Percentiles rank a stretch among this genome's conserved stretches.
Evolutionary conservation across 2,113 vertebrate species (phyloP).

Genomic region (Columba livia): DNA sequence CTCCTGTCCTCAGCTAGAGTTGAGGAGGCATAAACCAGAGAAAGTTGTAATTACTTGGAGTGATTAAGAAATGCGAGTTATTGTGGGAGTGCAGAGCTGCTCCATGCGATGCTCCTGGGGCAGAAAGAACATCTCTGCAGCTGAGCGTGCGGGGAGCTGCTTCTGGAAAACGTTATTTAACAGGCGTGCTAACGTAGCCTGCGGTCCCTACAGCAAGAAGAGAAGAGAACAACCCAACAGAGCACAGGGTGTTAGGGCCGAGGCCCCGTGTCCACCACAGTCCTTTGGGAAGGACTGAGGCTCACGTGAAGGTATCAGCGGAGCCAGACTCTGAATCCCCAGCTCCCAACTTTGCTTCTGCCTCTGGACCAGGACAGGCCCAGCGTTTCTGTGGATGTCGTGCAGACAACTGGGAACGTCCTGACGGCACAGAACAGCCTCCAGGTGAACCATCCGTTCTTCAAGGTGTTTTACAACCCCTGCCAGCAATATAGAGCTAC

Average conservation of each 20-base stretch:
- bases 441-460: neutral
- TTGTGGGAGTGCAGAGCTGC: neutral
- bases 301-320: neutral
- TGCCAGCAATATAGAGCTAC: neutral
- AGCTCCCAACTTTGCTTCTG: neutral
- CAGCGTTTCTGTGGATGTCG: accelerated
- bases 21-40: conserved; percentile 30
- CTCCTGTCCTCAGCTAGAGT: conserved; percentile 45
- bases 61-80: conserved; percentile 60
- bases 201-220: neutral
- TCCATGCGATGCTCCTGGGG: neutral
- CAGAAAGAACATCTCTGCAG: neutral
- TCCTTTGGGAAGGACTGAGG: neutral
- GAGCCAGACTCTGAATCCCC: neutral
- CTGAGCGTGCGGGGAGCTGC: accelerated
- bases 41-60: conserved; percentile 62
- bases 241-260: accelerated
- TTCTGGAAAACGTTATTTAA: neutral
- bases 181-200: neutral
- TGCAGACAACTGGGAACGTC: neutral
- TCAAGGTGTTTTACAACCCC: neutral
- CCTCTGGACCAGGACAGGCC: neutral
- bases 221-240: neutral
- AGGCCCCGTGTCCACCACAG: accelerated
- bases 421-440: neutral